Conservation (phyloP, 2,113 vertebrate species). For the Haliaeetus leucogaster region DNA sequence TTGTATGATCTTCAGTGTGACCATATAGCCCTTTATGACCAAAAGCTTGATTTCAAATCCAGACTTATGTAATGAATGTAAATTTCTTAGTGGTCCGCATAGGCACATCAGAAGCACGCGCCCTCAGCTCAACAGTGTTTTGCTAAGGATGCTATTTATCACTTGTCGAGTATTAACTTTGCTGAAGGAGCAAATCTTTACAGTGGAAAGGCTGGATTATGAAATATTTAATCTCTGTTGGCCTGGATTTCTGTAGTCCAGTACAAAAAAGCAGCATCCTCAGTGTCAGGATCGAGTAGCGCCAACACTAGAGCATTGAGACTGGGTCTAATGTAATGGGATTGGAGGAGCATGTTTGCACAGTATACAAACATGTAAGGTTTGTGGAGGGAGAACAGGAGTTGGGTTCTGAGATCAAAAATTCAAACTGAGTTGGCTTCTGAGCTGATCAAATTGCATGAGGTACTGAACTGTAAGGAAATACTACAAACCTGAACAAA, state of each 20-base stretch:
- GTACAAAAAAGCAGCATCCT: neutral
- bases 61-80: neutral
- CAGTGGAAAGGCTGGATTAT: neutral
- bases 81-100: neutral
- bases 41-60: neutral
- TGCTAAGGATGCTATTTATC: neutral
- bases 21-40: neutral
- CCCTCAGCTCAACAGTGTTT: neutral
- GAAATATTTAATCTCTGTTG: neutral
- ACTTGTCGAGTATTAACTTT: neutral
- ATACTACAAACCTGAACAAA: neutral
- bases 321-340: neutral
- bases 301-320: neutral
- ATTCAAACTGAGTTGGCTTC: neutral
- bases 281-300: neutral
- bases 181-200: neutral
- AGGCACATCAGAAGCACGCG: accelerated
- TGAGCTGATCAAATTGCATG: neutral
- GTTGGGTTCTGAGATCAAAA: neutral
- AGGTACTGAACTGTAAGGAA: neutral
- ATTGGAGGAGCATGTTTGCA: neutral
- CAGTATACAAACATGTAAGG: neutral
- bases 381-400: neutral
- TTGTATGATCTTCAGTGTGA: neutral
- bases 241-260: neutral